Base-by-base conservation (phyloP, 1,140 invertebrate species). In the Anastrepha obliqua region DNA sequence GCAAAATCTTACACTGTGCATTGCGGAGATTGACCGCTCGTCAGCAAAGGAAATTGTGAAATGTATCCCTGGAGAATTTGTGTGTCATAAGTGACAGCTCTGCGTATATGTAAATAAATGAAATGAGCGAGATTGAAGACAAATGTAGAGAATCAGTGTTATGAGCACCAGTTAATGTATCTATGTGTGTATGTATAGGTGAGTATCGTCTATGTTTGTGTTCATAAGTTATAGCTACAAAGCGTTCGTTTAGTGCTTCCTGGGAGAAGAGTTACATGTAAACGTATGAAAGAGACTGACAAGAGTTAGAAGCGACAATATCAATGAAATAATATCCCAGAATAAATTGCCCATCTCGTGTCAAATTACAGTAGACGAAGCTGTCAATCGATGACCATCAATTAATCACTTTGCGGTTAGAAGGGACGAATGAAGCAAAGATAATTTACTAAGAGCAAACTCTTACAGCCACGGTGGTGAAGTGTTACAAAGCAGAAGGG, bases 361-460 rank as follows among this genome's bases (percentile, higher is more conserved):
- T 74, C 67, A 74, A 74, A 74, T 74, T 74, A 74, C 67, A 44
- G 67, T 44, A 74, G 67, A 74, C 67, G 39, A 74, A 44, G 67
- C 42, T 74, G 67, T 74, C 67, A 74, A 74, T 74, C 44, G 39
- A 74, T 44, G 39, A 7, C 42, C 42, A 44, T 17, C 67, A 74
- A 74, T 74, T 74, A 74, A 74, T 74, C 67, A 74, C 67, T 74
- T 74, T 44, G 67, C 39, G 4, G 13, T 74, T 44, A 74, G 67
- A 39, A 42, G 42, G 44, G 42, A n/a, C 42, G 67, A 15, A 47
- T 47, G 42, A 74, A 6, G 39, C 13, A 6, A 9, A 44, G 67
- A n/a, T 55, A 55, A 55, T 29, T 29, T 29, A 29, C 29, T 29
- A 29, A 29, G 29, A 29, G 29, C 29, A 29, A 29, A 29, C 29